phyloP scores from a whole-genome alignment of 2,888 invertebrate genomes.

The Ennomos quercinarius region DNA sequence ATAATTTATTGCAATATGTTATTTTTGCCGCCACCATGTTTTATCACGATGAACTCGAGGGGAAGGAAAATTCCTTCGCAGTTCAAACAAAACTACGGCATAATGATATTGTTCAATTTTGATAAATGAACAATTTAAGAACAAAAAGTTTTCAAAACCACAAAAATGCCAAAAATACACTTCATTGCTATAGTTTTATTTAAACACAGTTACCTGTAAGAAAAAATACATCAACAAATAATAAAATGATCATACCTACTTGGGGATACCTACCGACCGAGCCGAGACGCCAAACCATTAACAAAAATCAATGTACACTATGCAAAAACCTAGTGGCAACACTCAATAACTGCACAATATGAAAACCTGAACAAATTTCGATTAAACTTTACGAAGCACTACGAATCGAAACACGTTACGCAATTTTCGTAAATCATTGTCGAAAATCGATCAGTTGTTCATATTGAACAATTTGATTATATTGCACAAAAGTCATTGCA shows the following conservation, averaged over 20 bases:
- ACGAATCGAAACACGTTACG: background rate
- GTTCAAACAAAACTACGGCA: too few relatives aligned
- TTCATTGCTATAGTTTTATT: too few relatives aligned
- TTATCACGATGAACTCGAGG: too few relatives aligned
- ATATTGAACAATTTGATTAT: background rate
- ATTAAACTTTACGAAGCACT: background rate
- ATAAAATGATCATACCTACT: conserved; percentile 17
- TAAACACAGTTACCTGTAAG: too few relatives aligned
- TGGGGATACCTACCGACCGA: conserved; percentile 68
- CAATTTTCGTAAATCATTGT: background rate
- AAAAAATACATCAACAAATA: too few relatives aligned
- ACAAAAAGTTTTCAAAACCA: too few relatives aligned
- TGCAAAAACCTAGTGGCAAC: conserved; percentile 13
- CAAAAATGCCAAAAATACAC: too few relatives aligned
- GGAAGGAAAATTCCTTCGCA: too few relatives aligned
- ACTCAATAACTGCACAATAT: conserved; percentile 2
- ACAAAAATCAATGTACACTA: conserved; percentile 12
- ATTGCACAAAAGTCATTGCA: conserved; percentile 7
- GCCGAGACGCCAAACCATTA: conserved; percentile 55
- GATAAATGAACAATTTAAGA: too few relatives aligned
- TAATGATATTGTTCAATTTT: too few relatives aligned
- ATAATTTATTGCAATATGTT: too few relatives aligned
- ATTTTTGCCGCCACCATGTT: too few relatives aligned
- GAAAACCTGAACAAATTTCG: background rate
- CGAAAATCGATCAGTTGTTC: background rate